phyloP scores from a whole-genome alignment of 2,888 invertebrate species.

The Tetrapedia diversipes region DNA sequence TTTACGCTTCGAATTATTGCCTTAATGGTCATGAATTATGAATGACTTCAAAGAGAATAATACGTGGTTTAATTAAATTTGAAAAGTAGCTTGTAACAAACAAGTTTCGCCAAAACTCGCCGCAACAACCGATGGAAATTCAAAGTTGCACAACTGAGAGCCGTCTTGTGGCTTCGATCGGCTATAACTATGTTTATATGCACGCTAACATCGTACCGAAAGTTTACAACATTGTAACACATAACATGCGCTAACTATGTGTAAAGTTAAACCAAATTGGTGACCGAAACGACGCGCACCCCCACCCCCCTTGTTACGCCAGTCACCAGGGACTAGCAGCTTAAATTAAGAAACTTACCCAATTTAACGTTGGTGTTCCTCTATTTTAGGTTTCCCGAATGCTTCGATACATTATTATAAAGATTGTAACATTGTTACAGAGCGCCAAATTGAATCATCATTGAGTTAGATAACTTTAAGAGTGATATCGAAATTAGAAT shows the following conservation, averaged over 20 bases:
- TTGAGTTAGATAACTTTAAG: too few species aligned
- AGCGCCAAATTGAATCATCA: too few species aligned
- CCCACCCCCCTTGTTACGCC: background rate
- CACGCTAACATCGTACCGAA: background rate
- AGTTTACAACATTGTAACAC: background rate
- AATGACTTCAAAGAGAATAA: too few species aligned
- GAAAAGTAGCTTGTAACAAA: background rate
- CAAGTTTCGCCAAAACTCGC: background rate
- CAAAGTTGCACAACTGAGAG: conserved; percentile 7
- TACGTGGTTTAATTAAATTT: background rate
- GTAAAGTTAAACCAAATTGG: conserved; percentile 3
- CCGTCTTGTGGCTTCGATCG: conserved; percentile 15
- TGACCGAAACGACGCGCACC: background rate
- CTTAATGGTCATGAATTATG: too few species aligned
- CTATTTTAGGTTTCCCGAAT: too few species aligned
- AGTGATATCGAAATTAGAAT: too few species aligned
- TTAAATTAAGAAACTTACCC: background rate
- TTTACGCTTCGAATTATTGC: too few species aligned
- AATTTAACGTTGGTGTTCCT: too few species aligned
- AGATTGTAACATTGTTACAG: too few species aligned
- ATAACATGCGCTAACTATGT: background rate
- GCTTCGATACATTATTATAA: too few species aligned
- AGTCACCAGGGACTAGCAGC: background rate
- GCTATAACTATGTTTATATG: background rate
- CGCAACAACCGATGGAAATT: background rate